Base-by-base conservation (phyloP, 2,888 invertebrate genomes). In the Lottia gigantea region DNA sequence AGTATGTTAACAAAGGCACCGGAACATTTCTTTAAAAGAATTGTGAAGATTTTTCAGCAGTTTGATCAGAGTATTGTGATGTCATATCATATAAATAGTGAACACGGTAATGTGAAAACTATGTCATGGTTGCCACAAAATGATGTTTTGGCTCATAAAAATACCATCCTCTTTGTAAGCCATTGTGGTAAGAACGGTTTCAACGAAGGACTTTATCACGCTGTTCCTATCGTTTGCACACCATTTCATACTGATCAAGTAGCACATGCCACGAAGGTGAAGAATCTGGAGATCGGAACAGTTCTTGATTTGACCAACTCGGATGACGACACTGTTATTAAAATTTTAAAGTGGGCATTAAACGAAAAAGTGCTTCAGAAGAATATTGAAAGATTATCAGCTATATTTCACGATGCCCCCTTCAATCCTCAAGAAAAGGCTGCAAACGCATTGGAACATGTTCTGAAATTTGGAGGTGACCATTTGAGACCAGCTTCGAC, bases 141-240 rank as follows among this genome's bases (percentile, higher is more conserved):
- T 65, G 81, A 80, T 64, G 49, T 81, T 11, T 63, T 80, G 15
- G 80, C 72, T 31, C 78, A 82, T 47, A 72, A 62, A 6, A 77
- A 76, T 12, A 67, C 73, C 11, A 76, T 72, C 49, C 71, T 80
- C 6, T 81, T 83, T 62, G 69, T 82, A 16, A 76, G 78, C 8
- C 82, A 83, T 67, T 80, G 78, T 46, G 82, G 82, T 15, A 75
- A 70, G 26, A 80, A 79, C 64, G 75, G 80, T 16, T 76, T 78
- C 47, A 81, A 74, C 68, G 83, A 83, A 69, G 77, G 71, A 0
- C 66, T 82, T 8, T 81, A 78, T 67, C 79, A 81, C 46, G 82
- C 69, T 12, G 78, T 82, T 15, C 83, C 83, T 0, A 73, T 81
- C 64, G 63, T 83, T 0, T 75, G 76, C 46, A 49, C 79, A 0